phyloP scores from a whole-genome alignment of 1,140 invertebrate genomes.

The Formica exsecta region DNA sequence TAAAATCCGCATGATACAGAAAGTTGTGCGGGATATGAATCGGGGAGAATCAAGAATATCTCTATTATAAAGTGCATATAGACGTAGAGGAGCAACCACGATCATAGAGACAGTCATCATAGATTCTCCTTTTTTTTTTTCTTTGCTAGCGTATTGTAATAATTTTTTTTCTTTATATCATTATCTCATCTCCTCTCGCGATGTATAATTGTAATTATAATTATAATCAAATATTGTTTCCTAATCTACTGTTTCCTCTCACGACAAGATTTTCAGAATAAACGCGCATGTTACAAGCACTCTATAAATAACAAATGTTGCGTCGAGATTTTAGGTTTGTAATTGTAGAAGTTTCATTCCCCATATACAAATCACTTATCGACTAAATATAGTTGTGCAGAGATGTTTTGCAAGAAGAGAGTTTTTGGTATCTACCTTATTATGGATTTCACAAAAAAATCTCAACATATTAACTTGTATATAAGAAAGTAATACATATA shows the following conservation, averaged over 20 bases:
- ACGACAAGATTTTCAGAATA: constrained; percentile 14
- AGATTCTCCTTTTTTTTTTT: background rate
- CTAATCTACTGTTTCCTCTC: constrained; percentile 6
- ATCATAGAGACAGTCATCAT: constrained; percentile 35
- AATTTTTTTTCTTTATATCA: constrained; percentile 1
- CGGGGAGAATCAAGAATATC: constrained; percentile 6
- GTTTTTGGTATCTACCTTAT: background rate
- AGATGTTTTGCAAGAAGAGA: background rate
- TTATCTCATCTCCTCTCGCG: background rate
- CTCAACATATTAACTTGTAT: constrained; percentile 40
- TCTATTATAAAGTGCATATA: constrained; percentile 59
- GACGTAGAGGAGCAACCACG: constrained; percentile 56
- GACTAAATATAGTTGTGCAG: background rate
- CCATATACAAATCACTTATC: background rate
- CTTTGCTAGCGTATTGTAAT: constrained; percentile 9
- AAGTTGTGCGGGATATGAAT: constrained; percentile 63
- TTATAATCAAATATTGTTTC: constrained; percentile 12
- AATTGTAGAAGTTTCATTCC: background rate
- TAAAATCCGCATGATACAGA: constrained; percentile 49
- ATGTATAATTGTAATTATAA: background rate
- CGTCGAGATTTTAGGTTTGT: background rate
- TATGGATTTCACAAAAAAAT: constrained; percentile 17
- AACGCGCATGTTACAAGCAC: constrained; percentile 9
- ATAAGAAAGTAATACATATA: constrained; percentile 26
- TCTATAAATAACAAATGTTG: background rate